Evolutionary conservation across 2,888 invertebrate genomes (phyloP).

Genomic region (Chloroclystis v-ata): DNA sequence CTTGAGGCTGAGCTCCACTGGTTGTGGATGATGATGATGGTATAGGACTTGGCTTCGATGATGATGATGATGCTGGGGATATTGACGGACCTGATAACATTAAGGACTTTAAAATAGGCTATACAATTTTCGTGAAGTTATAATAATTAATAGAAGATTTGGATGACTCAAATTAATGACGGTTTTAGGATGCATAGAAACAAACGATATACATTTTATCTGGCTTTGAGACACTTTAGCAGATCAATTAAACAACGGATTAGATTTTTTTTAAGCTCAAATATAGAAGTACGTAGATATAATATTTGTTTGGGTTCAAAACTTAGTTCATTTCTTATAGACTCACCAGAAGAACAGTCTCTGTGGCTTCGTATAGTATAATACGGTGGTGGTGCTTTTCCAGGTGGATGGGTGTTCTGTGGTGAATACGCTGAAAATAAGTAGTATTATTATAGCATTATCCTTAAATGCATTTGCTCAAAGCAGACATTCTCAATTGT

Average conservation of each 20-base stretch:
- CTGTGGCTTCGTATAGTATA: constrained; percentile 63
- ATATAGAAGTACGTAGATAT: too few relatives aligned
- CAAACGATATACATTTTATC: too few relatives aligned
- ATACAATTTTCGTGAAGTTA: too few relatives aligned
- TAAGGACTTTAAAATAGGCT: not conserved
- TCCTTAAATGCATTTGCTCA: too few relatives aligned
- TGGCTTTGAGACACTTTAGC: too few relatives aligned
- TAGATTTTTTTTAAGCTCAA: too few relatives aligned
- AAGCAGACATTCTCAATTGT: too few relatives aligned
- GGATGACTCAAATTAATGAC: too few relatives aligned
- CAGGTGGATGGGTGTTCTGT: constrained; percentile 81
- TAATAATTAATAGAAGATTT: too few relatives aligned
- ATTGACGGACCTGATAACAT: constrained; percentile 39
- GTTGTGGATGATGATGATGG: constrained; percentile 54
- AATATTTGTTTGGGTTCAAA: not conserved
- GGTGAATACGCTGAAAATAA: constrained; percentile 46
- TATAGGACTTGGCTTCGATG: constrained; percentile 57
- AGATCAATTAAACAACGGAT: too few relatives aligned
- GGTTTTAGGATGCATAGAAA: too few relatives aligned
- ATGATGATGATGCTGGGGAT: constrained; percentile 60
- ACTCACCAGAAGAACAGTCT: constrained; percentile 51
- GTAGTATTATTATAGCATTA: too few relatives aligned
- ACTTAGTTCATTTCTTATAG: not conserved
- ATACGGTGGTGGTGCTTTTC: constrained; percentile 88
- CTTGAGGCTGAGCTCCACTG: constrained; percentile 68